These are phyloP conservation scores for Ptilonorhynchus violaceus DNA, from an alignment of 2,113 vertebrate species.

Conservation along the genomic window DNA sequence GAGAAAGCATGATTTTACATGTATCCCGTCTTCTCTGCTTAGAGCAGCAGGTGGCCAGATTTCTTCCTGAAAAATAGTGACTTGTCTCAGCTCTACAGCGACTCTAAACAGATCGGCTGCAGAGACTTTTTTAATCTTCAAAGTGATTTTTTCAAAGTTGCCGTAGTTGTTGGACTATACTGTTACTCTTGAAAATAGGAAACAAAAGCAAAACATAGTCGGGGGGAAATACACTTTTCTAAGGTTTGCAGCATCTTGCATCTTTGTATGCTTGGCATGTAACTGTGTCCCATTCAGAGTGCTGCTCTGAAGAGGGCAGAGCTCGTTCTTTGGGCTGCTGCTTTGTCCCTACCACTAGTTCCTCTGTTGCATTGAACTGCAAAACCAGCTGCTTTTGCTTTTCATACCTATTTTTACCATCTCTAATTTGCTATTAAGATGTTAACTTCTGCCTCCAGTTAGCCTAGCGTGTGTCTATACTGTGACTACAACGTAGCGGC, in stretches of 20 bases:
- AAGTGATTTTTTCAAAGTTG: not conserved
- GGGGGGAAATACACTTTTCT: not conserved
- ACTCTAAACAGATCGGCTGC: not conserved
- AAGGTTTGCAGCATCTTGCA: conserved; percentile 19
- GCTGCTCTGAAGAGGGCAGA: not conserved
- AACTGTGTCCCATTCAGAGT: not conserved
- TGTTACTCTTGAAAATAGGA: not conserved
- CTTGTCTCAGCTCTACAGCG: not conserved
- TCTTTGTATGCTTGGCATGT: conserved; percentile 53
- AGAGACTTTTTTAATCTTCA: not conserved
- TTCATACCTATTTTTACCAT: conserved; percentile 64
- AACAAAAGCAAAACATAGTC: not conserved
- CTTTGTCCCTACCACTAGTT: conserved; percentile 31
- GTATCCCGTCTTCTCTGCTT: not conserved
- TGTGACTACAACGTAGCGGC: not conserved
- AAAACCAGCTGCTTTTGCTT: conserved; percentile 60
- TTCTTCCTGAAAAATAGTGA: not conserved
- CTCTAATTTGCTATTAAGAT: conserved; percentile 62
- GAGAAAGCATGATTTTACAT: not conserved
- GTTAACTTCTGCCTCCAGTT: conserved; percentile 53
- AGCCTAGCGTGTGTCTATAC: not conserved
- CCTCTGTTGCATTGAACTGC: conserved; percentile 19
- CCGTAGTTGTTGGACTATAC: not conserved
- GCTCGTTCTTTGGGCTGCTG: not conserved
- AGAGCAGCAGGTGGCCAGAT: not conserved